Percentiles rank a stretch among this genome's conserved stretches.
Evolutionary conservation across 2,888 invertebrate genomes (phyloP).

Genomic region (Bellardia bayeri): DNA sequence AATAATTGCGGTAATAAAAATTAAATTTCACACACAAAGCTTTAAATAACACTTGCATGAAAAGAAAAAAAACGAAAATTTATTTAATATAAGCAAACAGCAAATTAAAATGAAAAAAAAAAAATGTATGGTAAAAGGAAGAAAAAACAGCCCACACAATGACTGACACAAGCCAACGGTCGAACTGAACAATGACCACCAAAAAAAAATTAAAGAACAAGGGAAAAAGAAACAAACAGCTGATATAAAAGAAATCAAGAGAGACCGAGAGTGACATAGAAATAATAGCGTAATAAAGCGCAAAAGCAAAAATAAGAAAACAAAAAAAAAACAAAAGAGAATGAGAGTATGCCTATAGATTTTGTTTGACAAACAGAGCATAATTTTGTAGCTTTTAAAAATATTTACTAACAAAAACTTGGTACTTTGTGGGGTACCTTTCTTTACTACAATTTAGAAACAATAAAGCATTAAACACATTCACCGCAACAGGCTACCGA

Average conservation of each 20-base stretch:
- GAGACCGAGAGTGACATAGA: slow-evolving; percentile 9
- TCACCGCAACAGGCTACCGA: no score
- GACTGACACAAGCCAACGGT: slow-evolving; percentile 56
- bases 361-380: slow-evolving; percentile 5
- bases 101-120: slow-evolving; percentile 4
- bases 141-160: slow-evolving; percentile 58
- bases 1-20: slow-evolving; percentile 59
- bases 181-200: slow-evolving; percentile 48
- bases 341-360: not conserved
- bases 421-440: no score
- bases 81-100: slow-evolving; percentile 3
- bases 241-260: slow-evolving; percentile 43
- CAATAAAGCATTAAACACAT: no score
- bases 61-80: slow-evolving; percentile 28
- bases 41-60: slow-evolving; percentile 28
- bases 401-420: no score
- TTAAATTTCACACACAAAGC: slow-evolving; percentile 45
- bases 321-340: not conserved
- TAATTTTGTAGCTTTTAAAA: not conserved
- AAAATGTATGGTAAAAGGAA: slow-evolving; percentile 34
- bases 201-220: slow-evolving; percentile 15
- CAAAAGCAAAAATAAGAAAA: slow-evolving; percentile 14
- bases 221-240: slow-evolving; percentile 46
- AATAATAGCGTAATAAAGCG: slow-evolving; percentile 2
- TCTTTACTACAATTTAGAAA: no score